Base-by-base conservation (phyloP, 30 jellyfish, hydroid and myxozoan genomes). In the Pelagia noctiluca region DNA sequence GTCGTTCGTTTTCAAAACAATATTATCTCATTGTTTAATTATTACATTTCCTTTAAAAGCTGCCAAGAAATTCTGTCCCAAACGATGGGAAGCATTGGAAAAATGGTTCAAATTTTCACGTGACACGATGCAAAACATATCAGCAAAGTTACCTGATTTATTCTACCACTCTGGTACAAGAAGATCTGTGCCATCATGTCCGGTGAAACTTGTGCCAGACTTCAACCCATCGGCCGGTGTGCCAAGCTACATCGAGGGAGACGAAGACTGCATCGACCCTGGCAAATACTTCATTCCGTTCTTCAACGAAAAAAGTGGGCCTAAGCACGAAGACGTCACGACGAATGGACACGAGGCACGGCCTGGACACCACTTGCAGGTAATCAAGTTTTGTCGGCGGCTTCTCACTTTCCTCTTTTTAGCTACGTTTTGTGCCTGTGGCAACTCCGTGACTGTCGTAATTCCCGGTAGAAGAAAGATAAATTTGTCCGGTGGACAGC, bases 311-410 rank as follows among this genome's bases (percentile, higher is more conserved):
- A 72, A 83, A n/a, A 82, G 75, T 85, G 97, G 97, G 5, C 97
- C 97, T 3, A 61, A 63, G 49, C 78, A 73, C 33, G 95, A 89
- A 57, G 97, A 89, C 54, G 60, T 78, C 50, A 89, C 90, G 3
- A 89, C 97, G 19, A 82, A 82, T 72, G 90, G 91, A 10, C 98
- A 91, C 48, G 98, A 91, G 64, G 96, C 98, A 30, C 83, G 91
- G 42, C 98, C 98, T 2, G 98, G 98, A 11, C 98, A 91, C 47
- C 98, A 91, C 50, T 61, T 82, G 18, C 98, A 91, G 95, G 96
- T 89, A 78, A 12, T n/a, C n/a, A n/a, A n/a, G n/a, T n/a, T n/a
- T n/a, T n/a, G n/a, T n/a, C n/a, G n/a, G n/a, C n/a, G n/a, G n/a
- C n/a, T n/a, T n/a, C n/a, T n/a, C n/a, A n/a, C n/a, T n/a, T n/a